These are phyloP conservation scores for Forbesichthys papilliferus DNA, from an alignment of 2,113 vertebrate genomes.

Conservation along the genomic window DNA sequence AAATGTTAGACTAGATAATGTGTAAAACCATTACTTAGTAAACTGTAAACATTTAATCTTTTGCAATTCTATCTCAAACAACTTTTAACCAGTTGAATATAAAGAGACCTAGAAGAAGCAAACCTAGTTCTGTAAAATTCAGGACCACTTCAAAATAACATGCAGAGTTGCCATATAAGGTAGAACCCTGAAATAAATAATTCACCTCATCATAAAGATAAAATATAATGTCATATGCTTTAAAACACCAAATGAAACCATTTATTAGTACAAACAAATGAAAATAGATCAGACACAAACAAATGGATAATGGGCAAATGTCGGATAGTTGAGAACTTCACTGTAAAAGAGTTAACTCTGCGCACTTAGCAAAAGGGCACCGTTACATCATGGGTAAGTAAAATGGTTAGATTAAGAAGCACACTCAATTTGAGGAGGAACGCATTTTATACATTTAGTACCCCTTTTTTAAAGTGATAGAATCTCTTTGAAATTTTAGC, in stretches of 20 bases:
- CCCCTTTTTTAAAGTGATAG: neutral
- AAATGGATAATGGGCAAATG: neutral
- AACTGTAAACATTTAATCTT: too few relatives aligned
- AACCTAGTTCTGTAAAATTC: too few relatives aligned
- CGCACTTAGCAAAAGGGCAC: constrained; percentile 3
- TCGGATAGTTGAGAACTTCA: neutral
- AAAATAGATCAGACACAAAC: constrained; percentile 25
- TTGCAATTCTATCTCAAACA: too few relatives aligned
- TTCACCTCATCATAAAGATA: neutral
- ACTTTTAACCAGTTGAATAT: too few relatives aligned
- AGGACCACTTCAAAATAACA: too few relatives aligned
- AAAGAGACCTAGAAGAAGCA: too few relatives aligned
- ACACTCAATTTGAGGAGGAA: constrained; percentile 59
- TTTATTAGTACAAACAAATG: constrained; percentile 42
- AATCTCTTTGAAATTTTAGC: neutral
- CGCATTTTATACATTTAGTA: constrained; percentile 55
- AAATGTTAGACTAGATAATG: neutral
- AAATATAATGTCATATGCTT: constrained; percentile 12
- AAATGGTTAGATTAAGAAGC: constrained; percentile 33
- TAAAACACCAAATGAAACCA: constrained; percentile 5
- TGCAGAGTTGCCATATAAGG: too few relatives aligned
- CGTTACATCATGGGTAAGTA: neutral
- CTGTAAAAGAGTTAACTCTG: constrained; percentile 24
- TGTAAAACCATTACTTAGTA: neutral
- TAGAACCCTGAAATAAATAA: too few relatives aligned